These are phyloP conservation scores for Erebia ligea DNA, from an alignment of 2,888 invertebrate genomes.

Conservation along the genomic window DNA sequence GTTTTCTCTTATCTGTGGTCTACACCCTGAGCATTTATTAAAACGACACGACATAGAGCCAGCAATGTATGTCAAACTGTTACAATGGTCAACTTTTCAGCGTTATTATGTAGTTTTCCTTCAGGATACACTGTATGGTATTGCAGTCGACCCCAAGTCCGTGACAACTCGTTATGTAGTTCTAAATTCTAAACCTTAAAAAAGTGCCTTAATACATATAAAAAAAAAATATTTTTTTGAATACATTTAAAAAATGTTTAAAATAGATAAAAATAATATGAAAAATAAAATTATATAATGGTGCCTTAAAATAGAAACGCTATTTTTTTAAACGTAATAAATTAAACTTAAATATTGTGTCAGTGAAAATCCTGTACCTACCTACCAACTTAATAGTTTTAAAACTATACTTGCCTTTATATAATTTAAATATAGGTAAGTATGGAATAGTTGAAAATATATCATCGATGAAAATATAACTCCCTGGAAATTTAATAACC, in stretches of 20 bases:
- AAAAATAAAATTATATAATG: too few species aligned
- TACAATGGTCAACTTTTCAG: background rate
- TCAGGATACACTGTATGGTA: slow-evolving; percentile 17
- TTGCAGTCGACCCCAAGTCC: background rate
- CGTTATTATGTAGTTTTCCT: background rate
- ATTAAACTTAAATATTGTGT: too few species aligned
- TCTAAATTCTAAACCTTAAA: background rate
- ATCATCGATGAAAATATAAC: too few species aligned
- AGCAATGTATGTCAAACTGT: slow-evolving; percentile 6
- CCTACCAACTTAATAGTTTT: too few species aligned
- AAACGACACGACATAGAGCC: background rate
- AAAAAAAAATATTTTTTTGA: background rate
- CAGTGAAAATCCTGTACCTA: too few species aligned
- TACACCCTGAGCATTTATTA: too few species aligned
- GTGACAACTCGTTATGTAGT: slow-evolving; percentile 27
- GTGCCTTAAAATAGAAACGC: background rate
- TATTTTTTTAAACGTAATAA: background rate
- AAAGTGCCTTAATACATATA: slow-evolving; percentile 19
- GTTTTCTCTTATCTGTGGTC: too few species aligned
- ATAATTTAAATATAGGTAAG: too few species aligned
- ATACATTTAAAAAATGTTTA: background rate
- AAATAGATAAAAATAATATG: background rate
- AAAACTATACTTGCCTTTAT: too few species aligned
- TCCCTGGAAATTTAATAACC: too few species aligned
- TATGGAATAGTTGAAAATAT: too few species aligned